Conservation (phyloP, 2,797 vertebrate genomes). For the Sebastes miniatus region DNA sequence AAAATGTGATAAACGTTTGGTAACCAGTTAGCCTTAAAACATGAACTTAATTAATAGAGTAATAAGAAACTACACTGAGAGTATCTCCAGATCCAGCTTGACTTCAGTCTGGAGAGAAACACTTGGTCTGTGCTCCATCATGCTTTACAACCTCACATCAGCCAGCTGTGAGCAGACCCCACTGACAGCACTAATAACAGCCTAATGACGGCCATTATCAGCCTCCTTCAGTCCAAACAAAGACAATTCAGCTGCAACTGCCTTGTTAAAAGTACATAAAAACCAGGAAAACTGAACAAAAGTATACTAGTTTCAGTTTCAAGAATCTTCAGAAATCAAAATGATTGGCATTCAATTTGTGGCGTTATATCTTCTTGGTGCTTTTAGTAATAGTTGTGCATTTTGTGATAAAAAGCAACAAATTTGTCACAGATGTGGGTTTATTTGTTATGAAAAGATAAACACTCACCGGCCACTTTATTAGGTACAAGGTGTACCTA, state of each 20-base stretch:
- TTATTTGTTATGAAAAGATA: too few species aligned
- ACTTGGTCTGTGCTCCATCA: slow-evolving; percentile 44
- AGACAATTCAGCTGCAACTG: slow-evolving; percentile 9
- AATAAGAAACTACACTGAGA: neutral
- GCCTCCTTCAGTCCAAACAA: slow-evolving; percentile 48
- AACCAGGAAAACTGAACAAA: neutral
- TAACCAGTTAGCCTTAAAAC: neutral
- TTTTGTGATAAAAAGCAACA: too few species aligned
- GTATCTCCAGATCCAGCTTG: neutral
- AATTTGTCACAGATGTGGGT: too few species aligned
- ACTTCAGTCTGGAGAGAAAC: slow-evolving; percentile 13
- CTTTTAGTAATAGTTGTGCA: too few species aligned
- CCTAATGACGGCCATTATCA: slow-evolving; percentile 66
- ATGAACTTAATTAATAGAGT: neutral
- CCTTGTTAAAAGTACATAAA: neutral
- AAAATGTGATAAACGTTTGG: neutral
- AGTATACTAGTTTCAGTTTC: too few species aligned
- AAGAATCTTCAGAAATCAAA: too few species aligned
- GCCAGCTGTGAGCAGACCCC: slow-evolving; percentile 22
- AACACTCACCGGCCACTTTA: too few species aligned
- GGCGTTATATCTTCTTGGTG: too few species aligned
- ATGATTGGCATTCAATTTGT: too few species aligned
- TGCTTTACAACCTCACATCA: slow-evolving; percentile 49
- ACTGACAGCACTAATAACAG: slow-evolving; percentile 56
- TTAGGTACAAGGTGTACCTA: too few species aligned